A percentile compares a stretch with the other conserved stretches of the same genome.
phyloP scores from a whole-genome alignment of 2,797 vertebrate species.

The Pachyuromys duprasi region DNA sequence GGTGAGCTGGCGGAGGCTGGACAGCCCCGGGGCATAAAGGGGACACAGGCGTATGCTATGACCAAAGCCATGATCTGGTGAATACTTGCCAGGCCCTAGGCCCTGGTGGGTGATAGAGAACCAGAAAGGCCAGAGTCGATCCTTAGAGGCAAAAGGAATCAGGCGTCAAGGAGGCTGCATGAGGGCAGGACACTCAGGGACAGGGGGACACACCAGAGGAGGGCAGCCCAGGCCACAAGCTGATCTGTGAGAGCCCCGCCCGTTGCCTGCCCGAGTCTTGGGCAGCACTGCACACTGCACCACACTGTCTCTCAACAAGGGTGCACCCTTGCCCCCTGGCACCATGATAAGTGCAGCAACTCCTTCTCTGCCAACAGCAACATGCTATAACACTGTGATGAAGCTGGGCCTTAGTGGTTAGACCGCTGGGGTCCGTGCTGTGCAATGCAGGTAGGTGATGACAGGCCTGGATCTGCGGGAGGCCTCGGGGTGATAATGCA shows the following conservation, averaged over 20 bases:
- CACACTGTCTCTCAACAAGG: background rate
- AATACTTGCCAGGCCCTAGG: background rate
- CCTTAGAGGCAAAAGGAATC: background rate
- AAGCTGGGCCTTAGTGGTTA: background rate
- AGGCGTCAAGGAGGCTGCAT: background rate
- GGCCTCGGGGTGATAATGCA: background rate
- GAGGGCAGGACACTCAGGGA: background rate
- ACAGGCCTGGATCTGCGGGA: background rate
- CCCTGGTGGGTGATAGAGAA: background rate
- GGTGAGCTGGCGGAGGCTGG: background rate
- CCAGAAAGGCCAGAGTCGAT: background rate
- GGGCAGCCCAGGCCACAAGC: background rate
- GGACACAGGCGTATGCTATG: background rate
- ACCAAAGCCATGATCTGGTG: fast-evolving
- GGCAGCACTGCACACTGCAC: background rate
- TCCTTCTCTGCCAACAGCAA: background rate
- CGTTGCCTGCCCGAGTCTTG: background rate
- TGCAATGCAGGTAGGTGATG: background rate
- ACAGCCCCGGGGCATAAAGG: background rate
- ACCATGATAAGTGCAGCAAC: too few relatives aligned
- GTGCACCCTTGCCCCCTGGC: background rate
- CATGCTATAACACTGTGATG: background rate
- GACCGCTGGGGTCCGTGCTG: background rate
- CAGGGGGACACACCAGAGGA: background rate
- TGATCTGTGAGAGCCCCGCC: background rate